These are phyloP conservation scores for Drosophila villosipedis DNA, from an alignment of 2,888 invertebrate species.

Conservation along the genomic window DNA sequence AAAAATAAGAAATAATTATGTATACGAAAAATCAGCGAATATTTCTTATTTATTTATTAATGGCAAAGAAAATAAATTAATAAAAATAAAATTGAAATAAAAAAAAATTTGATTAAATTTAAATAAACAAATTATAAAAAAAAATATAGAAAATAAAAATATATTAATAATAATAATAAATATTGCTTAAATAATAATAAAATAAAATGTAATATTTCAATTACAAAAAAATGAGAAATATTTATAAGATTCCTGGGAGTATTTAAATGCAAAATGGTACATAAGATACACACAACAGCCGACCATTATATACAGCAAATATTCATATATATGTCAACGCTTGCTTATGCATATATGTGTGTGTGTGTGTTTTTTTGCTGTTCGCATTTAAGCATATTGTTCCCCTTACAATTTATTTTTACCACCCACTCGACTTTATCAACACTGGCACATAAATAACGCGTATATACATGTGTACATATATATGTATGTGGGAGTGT, in stretches of 20 bases:
- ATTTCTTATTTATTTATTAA: not conserved
- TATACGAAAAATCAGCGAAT: not conserved
- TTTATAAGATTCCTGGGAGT: not conserved
- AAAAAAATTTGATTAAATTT: not conserved
- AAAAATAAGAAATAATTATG: not conserved
- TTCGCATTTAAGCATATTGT: constrained; percentile 18
- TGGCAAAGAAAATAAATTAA: not conserved
- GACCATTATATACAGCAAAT: not conserved
- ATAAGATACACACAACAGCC: not conserved
- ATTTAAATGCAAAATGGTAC: not conserved
- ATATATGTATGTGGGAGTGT: not conserved
- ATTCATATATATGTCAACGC: not conserved
- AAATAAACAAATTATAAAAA: not conserved
- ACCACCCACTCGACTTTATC: constrained; percentile 42
- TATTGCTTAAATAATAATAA: not conserved
- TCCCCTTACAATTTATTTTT: constrained; percentile 9
- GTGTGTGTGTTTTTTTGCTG: not conserved
- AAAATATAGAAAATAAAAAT: not conserved
- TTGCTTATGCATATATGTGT: not conserved
- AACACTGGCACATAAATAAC: constrained; percentile 36
- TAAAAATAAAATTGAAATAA: not conserved
- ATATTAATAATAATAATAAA: not conserved
- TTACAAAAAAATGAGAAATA: not conserved
- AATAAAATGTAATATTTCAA: not conserved
- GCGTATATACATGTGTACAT: not conserved